Conservation (phyloP, 2,797 vertebrate species). For the Cyclura pinguis region DNA sequence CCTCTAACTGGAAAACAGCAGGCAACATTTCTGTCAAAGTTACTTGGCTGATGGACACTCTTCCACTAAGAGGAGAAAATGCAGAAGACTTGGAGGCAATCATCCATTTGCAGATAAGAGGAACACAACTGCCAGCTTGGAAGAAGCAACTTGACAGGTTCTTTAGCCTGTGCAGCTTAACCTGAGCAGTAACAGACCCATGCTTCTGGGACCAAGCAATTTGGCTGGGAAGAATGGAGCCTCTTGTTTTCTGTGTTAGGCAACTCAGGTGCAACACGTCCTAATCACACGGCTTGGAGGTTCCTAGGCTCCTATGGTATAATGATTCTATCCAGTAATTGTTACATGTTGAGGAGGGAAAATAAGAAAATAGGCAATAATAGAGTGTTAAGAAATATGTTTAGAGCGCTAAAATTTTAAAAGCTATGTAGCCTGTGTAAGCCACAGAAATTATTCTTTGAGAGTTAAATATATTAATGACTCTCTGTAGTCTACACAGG, state of each 20-base stretch:
- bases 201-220: not conserved
- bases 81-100: not conserved
- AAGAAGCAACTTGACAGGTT: not conserved
- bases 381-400: not conserved
- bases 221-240: not conserved
- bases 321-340: not conserved
- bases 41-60: not conserved
- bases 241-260: not conserved
- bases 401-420: not conserved
- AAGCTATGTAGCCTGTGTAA: not conserved
- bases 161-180: not conserved
- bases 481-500: too few relatives aligned
- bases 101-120: not conserved
- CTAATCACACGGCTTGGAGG: not conserved
- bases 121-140: not conserved
- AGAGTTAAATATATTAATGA: not conserved
- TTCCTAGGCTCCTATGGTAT: not conserved
- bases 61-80: not conserved
- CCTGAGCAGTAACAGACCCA: not conserved
- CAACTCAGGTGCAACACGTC: not conserved
- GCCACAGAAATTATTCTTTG: not conserved
- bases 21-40: not conserved
- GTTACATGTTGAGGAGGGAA: not conserved
- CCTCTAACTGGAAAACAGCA: not conserved
- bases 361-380: not conserved